Evolutionary conservation across 2,113 vertebrate genomes (phyloP), one percentile per base, ranked within the genome.

Genomic region (Leptodactylus fuscus): DNA sequence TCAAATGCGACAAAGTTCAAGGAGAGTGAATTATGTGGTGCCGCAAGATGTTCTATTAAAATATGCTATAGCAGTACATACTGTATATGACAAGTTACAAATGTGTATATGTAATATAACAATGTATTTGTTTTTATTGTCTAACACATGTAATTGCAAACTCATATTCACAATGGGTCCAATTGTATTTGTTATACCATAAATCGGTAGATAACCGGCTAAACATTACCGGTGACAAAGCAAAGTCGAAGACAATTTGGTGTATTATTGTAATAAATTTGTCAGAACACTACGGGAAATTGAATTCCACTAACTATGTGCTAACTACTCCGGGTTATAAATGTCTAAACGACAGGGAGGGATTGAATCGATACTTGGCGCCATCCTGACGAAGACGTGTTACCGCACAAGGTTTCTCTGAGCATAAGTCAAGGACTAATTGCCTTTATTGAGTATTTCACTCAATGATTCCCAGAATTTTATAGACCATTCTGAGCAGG

Each of bases 381-480:
- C 48, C 34, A 32, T 34, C 27, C 27, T 36, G 29, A 2, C 7
- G 27, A 53, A 18, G 6, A 20, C 24, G 20, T 29, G 46, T 32
- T 76, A 53, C 48, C 1, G 46, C 22, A 22, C 29, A 55, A 34
- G 15, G 32, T 34, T 76, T 76, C 48, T 49, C 7, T 49, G 15
- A 32, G n/a, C 24, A 76, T 32, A 51, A 34, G 74, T 53, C 48
- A 34, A n/a, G 18, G 49, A 55, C 27, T 77, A 77, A 77, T 34
- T 77, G 48, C 4, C 75, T 34, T 77, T 62, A 80, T 77, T 77
- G 29, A 77, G 49, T 22, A 53, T 36, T 55, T 77, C 9, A 77
- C 32, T 76, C 27, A 32, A 20, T 36, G 49, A 32, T 77, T 55
- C 49, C 49, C 53, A 18, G 46, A 53, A 51, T 8, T 1, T 16